Evolutionary conservation across 1,140 invertebrate genomes (phyloP), one percentile per base, ranked within the genome.

Genomic region (Aphelenchoides fujianensis): DNA sequence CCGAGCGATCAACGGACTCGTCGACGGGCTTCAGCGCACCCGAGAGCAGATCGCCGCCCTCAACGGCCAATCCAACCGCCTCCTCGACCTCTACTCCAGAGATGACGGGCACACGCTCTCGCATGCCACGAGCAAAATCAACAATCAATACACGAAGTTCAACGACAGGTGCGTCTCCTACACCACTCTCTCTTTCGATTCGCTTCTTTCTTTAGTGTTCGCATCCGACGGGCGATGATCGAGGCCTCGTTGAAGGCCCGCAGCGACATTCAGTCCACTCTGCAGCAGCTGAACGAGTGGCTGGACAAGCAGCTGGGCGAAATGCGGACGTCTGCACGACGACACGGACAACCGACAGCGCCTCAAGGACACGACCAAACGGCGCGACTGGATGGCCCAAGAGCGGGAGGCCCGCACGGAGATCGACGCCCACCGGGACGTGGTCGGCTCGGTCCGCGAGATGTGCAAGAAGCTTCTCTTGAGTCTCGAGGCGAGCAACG

Each of bases 91-190:
- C 19, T 82, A 74, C 53, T 54, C 53, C 30, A 68, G 76, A 16
- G 81, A 82, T 52, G 82, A 82, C 32, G 76, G 76, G 0, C 82
- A 83, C 59, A 81, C 74, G 41, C 63, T 82, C 32, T 81, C 78
- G 9, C 82, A 84, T 71, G 37, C 72, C 35, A 72, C 76, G 2
- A 78, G 75, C 59, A 74, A 73, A 59, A 35, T 84, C 23, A 84
- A 82, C 68, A 81, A 76, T 41, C 67, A 71, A 23, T 82, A 82
- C 81, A 76, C 81, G 3, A 83, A 82, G 68, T 82, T 84, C 41
- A 82, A 82, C 63, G 81, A 82, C 63, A 79, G 72, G 77, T 79
- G 52, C 12, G 34, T 23, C n/a, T 12, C n/a, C 23, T 1, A 36
- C 53, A 35, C n/a, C 28, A 2, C 12, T 36, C n/a, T n/a, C 28